Conservation (phyloP, 1,140 invertebrate genomes). For the Scaptomyza hsui region DNA sequence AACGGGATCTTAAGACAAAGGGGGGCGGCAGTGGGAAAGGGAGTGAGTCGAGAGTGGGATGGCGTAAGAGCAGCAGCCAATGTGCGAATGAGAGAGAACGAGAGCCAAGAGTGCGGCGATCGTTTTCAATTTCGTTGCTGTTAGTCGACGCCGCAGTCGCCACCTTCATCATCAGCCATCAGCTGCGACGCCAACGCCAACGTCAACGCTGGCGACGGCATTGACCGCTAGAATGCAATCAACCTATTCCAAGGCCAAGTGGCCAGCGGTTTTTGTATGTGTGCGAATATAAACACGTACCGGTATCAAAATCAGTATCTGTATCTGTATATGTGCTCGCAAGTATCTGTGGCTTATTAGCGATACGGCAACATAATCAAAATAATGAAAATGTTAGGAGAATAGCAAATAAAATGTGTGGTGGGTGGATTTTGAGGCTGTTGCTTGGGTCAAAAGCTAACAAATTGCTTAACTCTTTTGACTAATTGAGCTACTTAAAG, state of each 20-base stretch:
- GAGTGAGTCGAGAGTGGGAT: conserved; percentile 9
- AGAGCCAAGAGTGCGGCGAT: conserved; percentile 47
- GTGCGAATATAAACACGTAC: conserved; percentile 8
- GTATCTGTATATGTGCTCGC: conserved; percentile 12
- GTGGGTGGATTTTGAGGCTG: conserved; percentile 14
- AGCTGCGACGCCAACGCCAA: conserved; percentile 26
- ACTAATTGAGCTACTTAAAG: conserved; percentile 57
- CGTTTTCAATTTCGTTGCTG: conserved; percentile 72
- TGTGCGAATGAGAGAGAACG: conserved; percentile 21
- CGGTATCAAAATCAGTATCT: conserved; percentile 2
- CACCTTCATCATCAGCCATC: conserved; percentile 50
- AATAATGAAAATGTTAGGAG: conserved; percentile 46
- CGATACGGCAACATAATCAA: conserved; percentile 32
- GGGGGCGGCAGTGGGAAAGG: conserved; percentile 12
- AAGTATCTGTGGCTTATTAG: conserved; percentile 42
- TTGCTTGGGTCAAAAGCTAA: conserved; percentile 17
- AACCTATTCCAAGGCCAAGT: conserved; percentile 84
- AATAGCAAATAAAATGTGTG: conserved; percentile 28
- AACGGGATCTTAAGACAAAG: conserved; percentile 25
- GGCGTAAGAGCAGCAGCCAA: conserved; percentile 7
- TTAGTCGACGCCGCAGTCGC: conserved; percentile 45
- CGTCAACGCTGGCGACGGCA: conserved; percentile 60
- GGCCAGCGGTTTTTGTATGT: conserved; percentile 72
- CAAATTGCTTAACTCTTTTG: conserved; percentile 36
- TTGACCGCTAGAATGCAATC: conserved; percentile 83